phyloP scores from a whole-genome alignment of 2,797 vertebrate species.

The Gambelia wislizenii region DNA sequence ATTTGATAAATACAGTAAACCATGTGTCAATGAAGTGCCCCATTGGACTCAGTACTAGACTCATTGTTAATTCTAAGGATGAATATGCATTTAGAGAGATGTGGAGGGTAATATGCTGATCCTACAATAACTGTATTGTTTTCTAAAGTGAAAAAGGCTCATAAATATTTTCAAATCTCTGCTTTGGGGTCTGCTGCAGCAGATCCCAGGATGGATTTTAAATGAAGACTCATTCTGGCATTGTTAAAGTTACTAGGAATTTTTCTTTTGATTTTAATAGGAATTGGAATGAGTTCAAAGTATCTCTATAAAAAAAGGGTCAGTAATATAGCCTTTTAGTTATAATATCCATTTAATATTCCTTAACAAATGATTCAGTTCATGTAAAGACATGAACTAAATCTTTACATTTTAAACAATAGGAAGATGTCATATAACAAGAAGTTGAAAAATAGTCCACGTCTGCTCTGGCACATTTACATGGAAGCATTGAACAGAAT shows the following conservation, averaged over 20 bases:
- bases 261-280: conserved; percentile 31
- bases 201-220: conserved; percentile 12
- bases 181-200: not conserved
- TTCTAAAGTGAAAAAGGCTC: not conserved
- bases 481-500: not conserved
- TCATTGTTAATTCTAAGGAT: not conserved
- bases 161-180: conserved; percentile 28
- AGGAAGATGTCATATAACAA: conserved; percentile 43
- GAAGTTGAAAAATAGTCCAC: not conserved
- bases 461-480: not conserved
- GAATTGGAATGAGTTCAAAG: not conserved
- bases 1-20: not conserved
- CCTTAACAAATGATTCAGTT: conserved; percentile 16
- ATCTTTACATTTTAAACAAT: not conserved
- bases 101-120: not conserved
- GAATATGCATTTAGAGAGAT: not conserved
- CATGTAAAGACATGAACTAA: not conserved
- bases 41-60: too few species aligned
- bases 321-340: conserved; percentile 12
- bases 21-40: not conserved
- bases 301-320: conserved; percentile 1
- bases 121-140: not conserved
- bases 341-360: conserved; percentile 14
- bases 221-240: conserved; percentile 35
- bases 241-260: conserved; percentile 17